phyloP scores from a whole-genome alignment of 2,797 vertebrate species.

The Sphaeramia orbicularis region DNA sequence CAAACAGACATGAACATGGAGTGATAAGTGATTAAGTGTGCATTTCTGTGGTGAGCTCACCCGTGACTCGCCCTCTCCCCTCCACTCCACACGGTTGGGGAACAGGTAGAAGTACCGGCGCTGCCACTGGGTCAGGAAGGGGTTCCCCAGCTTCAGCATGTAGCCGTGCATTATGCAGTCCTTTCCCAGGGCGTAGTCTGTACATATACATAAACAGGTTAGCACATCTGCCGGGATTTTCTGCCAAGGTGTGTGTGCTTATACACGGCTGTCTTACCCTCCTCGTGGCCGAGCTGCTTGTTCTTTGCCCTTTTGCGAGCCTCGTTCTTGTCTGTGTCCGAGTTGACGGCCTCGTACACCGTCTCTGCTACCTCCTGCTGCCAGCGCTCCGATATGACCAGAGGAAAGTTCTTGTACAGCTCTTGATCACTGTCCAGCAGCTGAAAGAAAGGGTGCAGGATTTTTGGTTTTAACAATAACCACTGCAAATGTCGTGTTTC shows the following conservation, averaged over 20 bases:
- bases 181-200: constrained; percentile 96
- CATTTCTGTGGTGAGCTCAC: constrained; percentile 81
- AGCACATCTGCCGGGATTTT: not conserved
- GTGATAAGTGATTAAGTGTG: not conserved
- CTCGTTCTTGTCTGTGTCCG: constrained; percentile 96
- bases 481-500: too few species aligned
- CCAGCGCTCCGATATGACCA: constrained; percentile 99
- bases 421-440: constrained; percentile 98
- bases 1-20: not conserved
- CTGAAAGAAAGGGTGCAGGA: constrained; percentile 67
- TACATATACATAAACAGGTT: constrained; percentile 16
- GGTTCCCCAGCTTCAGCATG: constrained; percentile 97
- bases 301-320: constrained; percentile 96
- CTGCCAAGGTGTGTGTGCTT: too few species aligned
- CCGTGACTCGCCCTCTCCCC: constrained; percentile 95
- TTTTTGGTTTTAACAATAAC: not conserved
- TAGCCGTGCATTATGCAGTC: constrained; percentile 98
- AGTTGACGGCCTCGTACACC: constrained; percentile 95
- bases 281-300: constrained; percentile 97
- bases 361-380: constrained; percentile 98
- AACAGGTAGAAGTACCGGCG: constrained; percentile 98
- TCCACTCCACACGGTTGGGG: constrained; percentile 98
- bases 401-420: constrained; percentile 97
- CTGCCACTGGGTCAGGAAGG: constrained; percentile 98
- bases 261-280: constrained; percentile 84